phyloP scores from a whole-genome alignment of 2,888 invertebrate genomes.

The Trissolcus japonicus region DNA sequence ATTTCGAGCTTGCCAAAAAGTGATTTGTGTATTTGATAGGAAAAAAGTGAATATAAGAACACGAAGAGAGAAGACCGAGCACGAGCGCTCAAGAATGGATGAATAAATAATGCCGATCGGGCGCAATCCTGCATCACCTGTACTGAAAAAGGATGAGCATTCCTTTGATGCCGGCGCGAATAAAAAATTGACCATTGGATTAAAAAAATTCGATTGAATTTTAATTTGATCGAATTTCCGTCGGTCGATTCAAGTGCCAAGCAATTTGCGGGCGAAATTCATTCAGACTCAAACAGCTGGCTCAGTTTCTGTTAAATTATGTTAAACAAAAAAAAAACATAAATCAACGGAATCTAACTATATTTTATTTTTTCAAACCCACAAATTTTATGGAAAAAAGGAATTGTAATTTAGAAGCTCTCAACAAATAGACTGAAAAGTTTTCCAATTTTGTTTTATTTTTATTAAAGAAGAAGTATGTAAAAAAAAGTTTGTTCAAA shows the following conservation, averaged over 20 bases:
- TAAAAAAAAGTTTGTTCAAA: no score
- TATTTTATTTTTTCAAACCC: neutral
- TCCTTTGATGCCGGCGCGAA: conserved; percentile 25
- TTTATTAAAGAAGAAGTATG: neutral
- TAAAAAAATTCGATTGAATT: conserved; percentile 30
- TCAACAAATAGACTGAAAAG: no score
- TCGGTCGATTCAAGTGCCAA: conserved; percentile 20
- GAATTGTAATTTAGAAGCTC: no score
- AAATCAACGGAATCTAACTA: conserved; percentile 3
- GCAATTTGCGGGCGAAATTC: conserved; percentile 30
- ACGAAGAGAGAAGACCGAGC: neutral
- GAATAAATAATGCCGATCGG: conserved; percentile 27
- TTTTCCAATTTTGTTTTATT: neutral
- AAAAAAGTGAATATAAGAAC: neutral
- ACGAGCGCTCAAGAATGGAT: conserved; percentile 13
- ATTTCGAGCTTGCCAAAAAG: no score
- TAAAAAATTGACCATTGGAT: conserved; percentile 39
- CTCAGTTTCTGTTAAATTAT: neutral
- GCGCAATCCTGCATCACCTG: no score
- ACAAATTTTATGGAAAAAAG: no score
- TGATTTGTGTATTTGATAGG: neutral
- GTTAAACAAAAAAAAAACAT: conserved; percentile 11
- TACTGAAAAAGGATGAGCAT: conserved; percentile 7
- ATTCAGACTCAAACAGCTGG: conserved; percentile 19
- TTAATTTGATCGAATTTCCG: conserved; percentile 5